A percentile compares a stretch with the other conserved stretches of the same genome.
These are phyloP conservation scores for Enteromius paludinosus DNA, from an alignment of 2,797 vertebrate genomes.

Conservation along the genomic window DNA sequence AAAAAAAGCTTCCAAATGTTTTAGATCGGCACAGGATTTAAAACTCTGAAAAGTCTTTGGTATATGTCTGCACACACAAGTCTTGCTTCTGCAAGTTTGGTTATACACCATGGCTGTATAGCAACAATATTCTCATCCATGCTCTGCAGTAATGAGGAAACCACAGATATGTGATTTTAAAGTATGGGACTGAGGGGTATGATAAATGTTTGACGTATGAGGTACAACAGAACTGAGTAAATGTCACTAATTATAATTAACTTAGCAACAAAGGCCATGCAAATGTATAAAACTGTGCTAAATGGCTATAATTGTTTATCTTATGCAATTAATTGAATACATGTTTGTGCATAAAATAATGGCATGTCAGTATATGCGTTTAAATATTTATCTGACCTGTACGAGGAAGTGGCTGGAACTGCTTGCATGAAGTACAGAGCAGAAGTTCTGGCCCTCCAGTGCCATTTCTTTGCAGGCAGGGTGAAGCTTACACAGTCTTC, in stretches of 20 bases:
- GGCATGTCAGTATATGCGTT: background rate
- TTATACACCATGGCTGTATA: background rate
- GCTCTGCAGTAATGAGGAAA: constrained; percentile 2
- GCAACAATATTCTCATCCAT: background rate
- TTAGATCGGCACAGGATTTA: background rate
- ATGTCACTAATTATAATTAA: background rate
- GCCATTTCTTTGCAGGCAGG: constrained; percentile 95
- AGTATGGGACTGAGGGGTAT: background rate
- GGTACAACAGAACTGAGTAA: background rate
- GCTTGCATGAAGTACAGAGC: constrained; percentile 90
- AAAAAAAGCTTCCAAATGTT: background rate
- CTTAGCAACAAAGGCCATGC: background rate
- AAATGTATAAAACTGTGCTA: background rate
- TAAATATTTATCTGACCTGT: constrained; percentile 81
- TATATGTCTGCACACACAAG: background rate
- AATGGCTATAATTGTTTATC: background rate
- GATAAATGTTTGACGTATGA: background rate
- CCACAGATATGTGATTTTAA: constrained; percentile 18
- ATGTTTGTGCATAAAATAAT: background rate
- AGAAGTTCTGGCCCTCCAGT: constrained; percentile 91
- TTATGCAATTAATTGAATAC: background rate
- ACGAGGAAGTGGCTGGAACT: constrained; percentile 78
- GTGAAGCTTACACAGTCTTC: constrained; percentile 78
- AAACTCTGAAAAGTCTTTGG: background rate
- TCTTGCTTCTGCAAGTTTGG: background rate